Evolutionary conservation across 2,797 vertebrate species (phyloP), one percentile per base, ranked within the genome.

Genomic region (Halcyon badia): DNA sequence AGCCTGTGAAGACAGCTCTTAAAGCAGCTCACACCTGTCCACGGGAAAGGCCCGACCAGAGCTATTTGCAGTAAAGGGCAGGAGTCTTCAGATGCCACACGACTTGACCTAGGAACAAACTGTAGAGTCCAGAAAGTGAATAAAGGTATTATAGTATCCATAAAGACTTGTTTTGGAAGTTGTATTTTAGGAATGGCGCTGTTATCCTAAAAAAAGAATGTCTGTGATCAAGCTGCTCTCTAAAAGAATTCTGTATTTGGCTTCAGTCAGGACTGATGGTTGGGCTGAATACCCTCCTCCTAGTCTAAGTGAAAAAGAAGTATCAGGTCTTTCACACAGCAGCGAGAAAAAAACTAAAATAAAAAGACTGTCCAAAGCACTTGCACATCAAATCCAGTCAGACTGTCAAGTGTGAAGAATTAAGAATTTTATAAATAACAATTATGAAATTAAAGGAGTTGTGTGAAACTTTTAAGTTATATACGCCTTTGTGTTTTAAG

Each of bases 51-150:
- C 72, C 57, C 3, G 16, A 48, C 72, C 49, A 71, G 65, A 88
- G 61, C 51, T 94, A 96, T 92, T 94, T 88, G 66, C 82, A 94
- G 89, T 69, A 81, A 95, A 87, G 57, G 89, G 72, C 84, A 97
- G 60, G 39, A 94, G 87, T 71, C 30, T 49, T 69, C 68, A 75
- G 65, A 94, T 68, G 25, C 61, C 87, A 61, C 1, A 14, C 22
- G 71, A 26, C 4, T 2, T 11, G 66, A 91, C 35, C 44, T 83
- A n/a, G 42, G 26, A 96, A 71, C 26, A 81, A 90, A 88, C 20
- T 14, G 31, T 1, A 35, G 35, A 58, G 69, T 19, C 8, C 61
- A 91, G 30, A 28, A 77, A 72, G 9, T 26, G 31, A 89, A 42
- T 39, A 58, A 69, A 83, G 41, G 22, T 49, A 76, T n/a, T 62